Conservation (phyloP, 2,113 vertebrate genomes). For the Lates calcarifer region DNA sequence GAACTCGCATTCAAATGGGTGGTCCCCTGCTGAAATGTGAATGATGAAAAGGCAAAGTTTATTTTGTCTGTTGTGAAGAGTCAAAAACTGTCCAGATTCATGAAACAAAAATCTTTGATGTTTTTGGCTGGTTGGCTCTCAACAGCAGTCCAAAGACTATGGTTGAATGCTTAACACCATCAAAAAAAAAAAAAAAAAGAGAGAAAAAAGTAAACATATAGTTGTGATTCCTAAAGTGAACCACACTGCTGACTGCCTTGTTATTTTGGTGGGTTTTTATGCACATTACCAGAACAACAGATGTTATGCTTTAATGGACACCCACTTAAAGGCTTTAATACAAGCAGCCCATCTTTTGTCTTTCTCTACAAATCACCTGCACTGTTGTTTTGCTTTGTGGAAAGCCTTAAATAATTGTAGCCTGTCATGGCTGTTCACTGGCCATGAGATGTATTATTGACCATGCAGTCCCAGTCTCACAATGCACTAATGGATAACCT, state of each 20-base stretch:
- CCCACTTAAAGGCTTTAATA: constrained; percentile 40
- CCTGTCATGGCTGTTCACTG: constrained; percentile 51
- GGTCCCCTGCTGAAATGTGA: constrained; percentile 87
- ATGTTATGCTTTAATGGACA: constrained; percentile 7
- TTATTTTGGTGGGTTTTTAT: constrained; percentile 20
- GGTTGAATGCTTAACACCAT: too few species aligned
- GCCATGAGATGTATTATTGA: constrained; percentile 58
- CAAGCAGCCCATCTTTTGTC: constrained; percentile 48
- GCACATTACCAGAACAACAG: constrained; percentile 30
- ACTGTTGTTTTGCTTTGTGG: constrained; percentile 40
- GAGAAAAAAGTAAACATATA: too few species aligned
- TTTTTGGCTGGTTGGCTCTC: too few species aligned
- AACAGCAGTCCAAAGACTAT: too few species aligned
- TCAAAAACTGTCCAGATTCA: too few species aligned
- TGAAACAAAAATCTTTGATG: neutral
- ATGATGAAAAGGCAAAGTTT: constrained; percentile 11
- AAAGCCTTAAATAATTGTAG: constrained; percentile 62
- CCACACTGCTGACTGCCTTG: neutral
- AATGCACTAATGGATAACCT: constrained; percentile 48
- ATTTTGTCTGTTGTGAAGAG: neutral
- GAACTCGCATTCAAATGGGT: constrained; percentile 97
- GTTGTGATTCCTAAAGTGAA: neutral
- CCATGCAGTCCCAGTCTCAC: constrained; percentile 22
- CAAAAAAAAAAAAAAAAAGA: too few species aligned
- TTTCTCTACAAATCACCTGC: constrained; percentile 51